Conservation (phyloP, 2,113 vertebrate species). For the Misgurnus anguillicaudatus region DNA sequence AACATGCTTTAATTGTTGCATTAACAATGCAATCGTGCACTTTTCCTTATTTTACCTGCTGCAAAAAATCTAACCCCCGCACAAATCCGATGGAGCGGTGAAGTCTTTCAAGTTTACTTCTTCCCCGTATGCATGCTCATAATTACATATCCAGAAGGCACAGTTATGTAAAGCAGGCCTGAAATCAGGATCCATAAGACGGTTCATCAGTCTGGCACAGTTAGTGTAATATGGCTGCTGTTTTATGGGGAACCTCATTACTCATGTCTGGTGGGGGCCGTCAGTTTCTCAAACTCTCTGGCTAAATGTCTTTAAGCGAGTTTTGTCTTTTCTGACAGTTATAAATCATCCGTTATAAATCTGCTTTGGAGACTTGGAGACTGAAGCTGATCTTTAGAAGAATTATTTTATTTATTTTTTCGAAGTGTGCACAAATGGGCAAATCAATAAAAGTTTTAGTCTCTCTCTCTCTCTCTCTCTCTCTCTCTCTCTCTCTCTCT, state of each 20-base stretch:
- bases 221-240: slow-evolving; percentile 71
- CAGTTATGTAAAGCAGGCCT: slow-evolving; percentile 50
- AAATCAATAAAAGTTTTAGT: slow-evolving; percentile 29
- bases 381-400: background rate
- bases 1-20: background rate
- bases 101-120: slow-evolving; percentile 24
- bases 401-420: slow-evolving; percentile 49
- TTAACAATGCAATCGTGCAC: background rate
- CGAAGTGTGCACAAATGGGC: background rate
- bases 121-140: slow-evolving; percentile 32
- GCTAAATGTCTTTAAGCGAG: slow-evolving; percentile 71
- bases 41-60: background rate
- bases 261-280: slow-evolving; percentile 75
- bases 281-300: slow-evolving; percentile 76
- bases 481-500: too few species aligned
- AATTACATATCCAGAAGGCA: slow-evolving; percentile 56
- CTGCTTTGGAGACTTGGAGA: background rate
- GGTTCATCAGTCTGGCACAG: slow-evolving; percentile 69
- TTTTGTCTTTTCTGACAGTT: slow-evolving; percentile 61
- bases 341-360: slow-evolving; percentile 76
- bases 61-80: background rate
- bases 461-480: too few species aligned
- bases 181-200: slow-evolving; percentile 52
- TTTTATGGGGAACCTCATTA: slow-evolving; percentile 74
- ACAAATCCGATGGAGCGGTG: background rate